Percentiles rank a stretch among this genome's conserved stretches.
These are phyloP conservation scores for Drymodes brunneopygia DNA, from an alignment of 2,113 vertebrate species.

Conservation along the genomic window DNA sequence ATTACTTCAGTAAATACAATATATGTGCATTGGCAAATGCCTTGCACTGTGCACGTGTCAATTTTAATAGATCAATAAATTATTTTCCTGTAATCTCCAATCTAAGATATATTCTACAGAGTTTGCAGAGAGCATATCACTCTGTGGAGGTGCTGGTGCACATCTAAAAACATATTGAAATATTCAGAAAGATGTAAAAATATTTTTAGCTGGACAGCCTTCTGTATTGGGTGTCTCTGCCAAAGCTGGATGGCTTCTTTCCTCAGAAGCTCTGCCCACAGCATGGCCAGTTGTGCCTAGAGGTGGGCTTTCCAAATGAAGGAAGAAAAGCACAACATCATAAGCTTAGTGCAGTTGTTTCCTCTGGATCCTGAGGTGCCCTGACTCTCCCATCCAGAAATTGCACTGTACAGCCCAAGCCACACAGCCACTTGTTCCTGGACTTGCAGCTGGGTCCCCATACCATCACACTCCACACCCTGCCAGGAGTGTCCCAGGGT, in stretches of 20 bases:
- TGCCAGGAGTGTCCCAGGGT: rapidly evolving
- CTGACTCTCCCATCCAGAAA: background rate
- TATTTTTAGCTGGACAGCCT: background rate
- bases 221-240: background rate
- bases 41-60: background rate
- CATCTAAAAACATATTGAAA: background rate
- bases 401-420: background rate
- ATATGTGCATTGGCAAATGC: background rate
- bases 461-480: background rate
- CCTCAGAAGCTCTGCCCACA: background rate
- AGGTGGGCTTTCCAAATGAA: background rate
- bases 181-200: background rate
- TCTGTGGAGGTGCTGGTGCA: background rate
- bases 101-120: background rate
- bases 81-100: background rate
- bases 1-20: background rate
- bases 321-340: background rate
- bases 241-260: background rate
- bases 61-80: background rate
- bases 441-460: background rate
- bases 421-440: background rate
- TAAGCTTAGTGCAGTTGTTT: background rate
- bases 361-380: background rate
- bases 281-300: background rate
- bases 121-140: background rate